phyloP scores from a whole-genome alignment of 1,140 invertebrate genomes.

The Ceratitis capitata region DNA sequence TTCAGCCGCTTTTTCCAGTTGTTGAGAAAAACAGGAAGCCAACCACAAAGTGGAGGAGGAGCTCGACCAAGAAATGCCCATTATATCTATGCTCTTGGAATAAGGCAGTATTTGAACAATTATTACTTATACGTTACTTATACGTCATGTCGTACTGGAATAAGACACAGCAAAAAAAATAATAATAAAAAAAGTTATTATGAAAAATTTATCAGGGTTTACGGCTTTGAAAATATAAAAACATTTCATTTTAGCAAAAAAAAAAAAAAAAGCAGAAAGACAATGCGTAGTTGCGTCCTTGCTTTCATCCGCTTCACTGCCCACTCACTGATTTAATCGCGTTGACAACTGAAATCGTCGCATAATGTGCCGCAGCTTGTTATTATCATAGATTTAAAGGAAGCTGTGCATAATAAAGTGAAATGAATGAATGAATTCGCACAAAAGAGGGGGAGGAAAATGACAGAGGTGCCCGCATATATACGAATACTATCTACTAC shows the following conservation, averaged over 20 bases:
- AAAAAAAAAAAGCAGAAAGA: neutral
- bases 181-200: too few species aligned
- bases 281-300: neutral
- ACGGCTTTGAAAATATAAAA: neutral
- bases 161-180: too few species aligned
- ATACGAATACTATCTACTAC: too few species aligned
- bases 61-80: too few species aligned
- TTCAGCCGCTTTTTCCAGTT: too few species aligned
- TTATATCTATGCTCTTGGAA: too few species aligned
- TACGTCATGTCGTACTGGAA: too few species aligned
- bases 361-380: neutral
- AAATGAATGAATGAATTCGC: neutral
- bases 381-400: neutral
- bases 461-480: neutral
- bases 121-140: too few species aligned
- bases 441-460: neutral
- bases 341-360: neutral
- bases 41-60: too few species aligned
- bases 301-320: neutral
- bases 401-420: slow-evolving; percentile 16
- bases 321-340: slow-evolving; percentile 7
- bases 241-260: neutral
- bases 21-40: too few species aligned
- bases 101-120: too few species aligned
- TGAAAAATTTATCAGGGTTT: too few species aligned